Evolutionary conservation across 2,113 vertebrate species (phyloP), one percentile per base, ranked within the genome.

Genomic region (Thinocorus orbignyianus): DNA sequence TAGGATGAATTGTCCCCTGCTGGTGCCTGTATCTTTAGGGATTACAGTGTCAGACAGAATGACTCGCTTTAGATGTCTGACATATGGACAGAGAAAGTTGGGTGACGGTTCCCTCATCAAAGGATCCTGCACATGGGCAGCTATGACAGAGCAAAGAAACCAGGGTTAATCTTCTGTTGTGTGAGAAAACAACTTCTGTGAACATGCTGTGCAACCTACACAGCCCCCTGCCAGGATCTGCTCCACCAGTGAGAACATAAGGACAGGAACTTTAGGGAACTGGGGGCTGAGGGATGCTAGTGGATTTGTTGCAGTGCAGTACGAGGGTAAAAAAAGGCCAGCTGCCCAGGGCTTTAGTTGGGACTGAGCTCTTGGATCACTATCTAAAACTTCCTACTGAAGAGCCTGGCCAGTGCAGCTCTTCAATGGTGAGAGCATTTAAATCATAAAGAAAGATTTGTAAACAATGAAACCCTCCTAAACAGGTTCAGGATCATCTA

Each of bases 171-270:
- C 64, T 62, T 25, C 26, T 78, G 22, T 37, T n/a, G 8, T 55
- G 11, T 33, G n/a, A 89, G 49, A 61, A 84, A 78, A 20, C 22
- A 71, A 9, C 22, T 82, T 81, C 39, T 79, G 46, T 71, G 42
- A 83, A 44, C 24, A 25, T 0, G 1, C 24, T 60, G 23, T 37
- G 41, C 5, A 57, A 49, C 39, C 3, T 64, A 17, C 1, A 0
- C 24, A 77, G 31, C 3, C 23, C 23, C 22, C 13, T 81, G 55
- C 24, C 51, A 89, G 39, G 37, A 64, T 41, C 35, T 81, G 52
- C 48, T 81, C 37, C 49, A 35, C 18, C 30, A 11, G 30, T 7
- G 31, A 66, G n/a, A 42, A 73, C 17, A 6, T 16, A 61, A 73
- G 54, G 35, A 46, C 35, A 58, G 33, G 5, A 91, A 31, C 22